Percentiles rank a stretch among this genome's conserved stretches.
These are phyloP conservation scores for Sebastes jordani DNA, from an alignment of 2,797 vertebrate genomes.

Conservation along the genomic window DNA sequence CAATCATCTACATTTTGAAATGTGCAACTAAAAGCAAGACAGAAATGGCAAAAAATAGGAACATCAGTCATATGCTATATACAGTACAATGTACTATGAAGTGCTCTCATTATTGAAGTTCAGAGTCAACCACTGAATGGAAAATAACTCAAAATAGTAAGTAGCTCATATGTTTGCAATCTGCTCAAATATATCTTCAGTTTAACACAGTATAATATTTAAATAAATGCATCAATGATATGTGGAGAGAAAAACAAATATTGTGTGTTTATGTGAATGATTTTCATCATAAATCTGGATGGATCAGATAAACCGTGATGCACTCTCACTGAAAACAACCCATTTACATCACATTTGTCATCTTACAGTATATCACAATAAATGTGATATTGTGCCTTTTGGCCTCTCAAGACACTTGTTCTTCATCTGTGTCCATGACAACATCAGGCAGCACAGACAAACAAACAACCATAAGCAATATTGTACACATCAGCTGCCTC, in stretches of 20 bases:
- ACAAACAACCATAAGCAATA: not conserved
- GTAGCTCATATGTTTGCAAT: not conserved
- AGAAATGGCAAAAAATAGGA: not conserved
- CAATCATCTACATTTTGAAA: not conserved
- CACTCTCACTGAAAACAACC: not conserved
- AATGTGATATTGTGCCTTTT: not conserved
- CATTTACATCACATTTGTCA: not conserved
- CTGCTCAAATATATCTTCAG: not conserved
- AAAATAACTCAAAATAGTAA: not conserved
- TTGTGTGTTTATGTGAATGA: not conserved
- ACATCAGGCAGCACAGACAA: not conserved
- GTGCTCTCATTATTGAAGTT: not conserved
- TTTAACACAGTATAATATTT: not conserved
- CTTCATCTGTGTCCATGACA: constrained; percentile 20
- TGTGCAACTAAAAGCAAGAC: not conserved
- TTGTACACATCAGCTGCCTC: constrained; percentile 33
- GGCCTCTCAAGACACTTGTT: constrained; percentile 2
- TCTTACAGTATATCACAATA: not conserved
- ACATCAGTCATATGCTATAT: not conserved
- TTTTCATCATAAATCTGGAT: not conserved
- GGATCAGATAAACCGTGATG: not conserved
- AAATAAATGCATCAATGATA: not conserved
- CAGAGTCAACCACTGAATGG: not conserved
- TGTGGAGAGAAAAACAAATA: not conserved
- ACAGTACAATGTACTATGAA: not conserved